Evolutionary conservation across 92 coral and sea anemone genomes (phyloP), one percentile per base, ranked within the genome.

Genomic region (Zoanthus sansibaricus): DNA sequence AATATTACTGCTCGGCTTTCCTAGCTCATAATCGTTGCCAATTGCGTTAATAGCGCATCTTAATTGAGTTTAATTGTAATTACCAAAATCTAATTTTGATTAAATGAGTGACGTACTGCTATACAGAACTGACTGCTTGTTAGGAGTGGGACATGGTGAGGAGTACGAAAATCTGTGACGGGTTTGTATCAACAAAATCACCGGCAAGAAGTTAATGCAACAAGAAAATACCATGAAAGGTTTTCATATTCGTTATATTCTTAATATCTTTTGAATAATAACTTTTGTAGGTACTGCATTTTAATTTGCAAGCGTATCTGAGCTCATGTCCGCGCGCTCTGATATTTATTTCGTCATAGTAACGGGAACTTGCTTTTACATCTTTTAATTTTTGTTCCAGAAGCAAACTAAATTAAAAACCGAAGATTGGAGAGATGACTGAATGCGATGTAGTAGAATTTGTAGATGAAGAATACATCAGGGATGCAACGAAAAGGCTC

Each of bases 391-490:
- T 62, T 9, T 3, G 31, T 17, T 13, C 72, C 72, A 30, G 47
- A 69, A 25, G 74, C 45, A 31, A 9, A 10, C 6, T 20, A 3
- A 30, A 12, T 21, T 10, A 33, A 69, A 7, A n/a, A 62, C 17
- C 1, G 11, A 25, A 69, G 10, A 2, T 30, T 33, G n/a, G 25
- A 10, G 33, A 12, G 15, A 80, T 80, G 61, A 74, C 59, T 47
- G 59, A 80, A 11, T 64, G 6, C 9, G 85, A 80, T 18, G 5
- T 66, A 46, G n/a, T 80, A 3, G 75, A 80, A 59, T 80, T 64
- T 20, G 48, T 80, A 18, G 85, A 80, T 48, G 73, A 66, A 2
- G 85, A 80, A 14, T 80, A 62, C 52, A 64, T 68, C 14, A 64
- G 17, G 6, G 21, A 46, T 80, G 75, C 45, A 1, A 20, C 70